These are phyloP conservation scores for Baccha elongata DNA, from an alignment of 2,888 invertebrate species.

Conservation along the genomic window DNA sequence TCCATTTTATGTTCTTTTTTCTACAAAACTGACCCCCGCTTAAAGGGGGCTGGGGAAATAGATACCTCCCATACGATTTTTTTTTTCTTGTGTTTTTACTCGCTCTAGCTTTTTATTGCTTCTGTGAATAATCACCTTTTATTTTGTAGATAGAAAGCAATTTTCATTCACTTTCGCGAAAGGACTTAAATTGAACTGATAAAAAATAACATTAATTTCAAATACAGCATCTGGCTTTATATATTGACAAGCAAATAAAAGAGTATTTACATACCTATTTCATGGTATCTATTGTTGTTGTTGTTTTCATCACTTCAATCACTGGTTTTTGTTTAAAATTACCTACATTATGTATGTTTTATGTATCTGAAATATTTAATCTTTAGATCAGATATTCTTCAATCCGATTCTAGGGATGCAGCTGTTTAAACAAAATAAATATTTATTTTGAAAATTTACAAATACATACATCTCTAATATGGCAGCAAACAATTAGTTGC, in stretches of 20 bases:
- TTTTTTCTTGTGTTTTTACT: too few relatives aligned
- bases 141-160: too few relatives aligned
- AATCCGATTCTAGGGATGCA: conserved; percentile 68
- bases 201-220: background rate
- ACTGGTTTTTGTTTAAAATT: conserved; percentile 25
- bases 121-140: too few relatives aligned
- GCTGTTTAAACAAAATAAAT: conserved; percentile 63
- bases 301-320: conserved; percentile 10
- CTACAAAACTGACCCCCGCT: too few relatives aligned
- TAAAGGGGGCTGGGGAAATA: too few relatives aligned
- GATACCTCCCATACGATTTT: too few relatives aligned
- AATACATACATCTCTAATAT: background rate
- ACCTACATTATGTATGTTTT: background rate
- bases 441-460: conserved; percentile 35
- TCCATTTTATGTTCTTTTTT: too few relatives aligned
- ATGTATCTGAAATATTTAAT: conserved; percentile 33
- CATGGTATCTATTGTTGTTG: background rate
- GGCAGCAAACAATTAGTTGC: conserved; percentile 46
- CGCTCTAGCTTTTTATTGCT: too few relatives aligned
- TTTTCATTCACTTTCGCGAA: too few relatives aligned
- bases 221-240: background rate
- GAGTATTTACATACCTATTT: background rate
- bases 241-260: background rate
- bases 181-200: too few relatives aligned
- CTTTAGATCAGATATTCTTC: conserved; percentile 68